phyloP scores from a whole-genome alignment of 1,140 invertebrate genomes.

The Eulimnadia texana region DNA sequence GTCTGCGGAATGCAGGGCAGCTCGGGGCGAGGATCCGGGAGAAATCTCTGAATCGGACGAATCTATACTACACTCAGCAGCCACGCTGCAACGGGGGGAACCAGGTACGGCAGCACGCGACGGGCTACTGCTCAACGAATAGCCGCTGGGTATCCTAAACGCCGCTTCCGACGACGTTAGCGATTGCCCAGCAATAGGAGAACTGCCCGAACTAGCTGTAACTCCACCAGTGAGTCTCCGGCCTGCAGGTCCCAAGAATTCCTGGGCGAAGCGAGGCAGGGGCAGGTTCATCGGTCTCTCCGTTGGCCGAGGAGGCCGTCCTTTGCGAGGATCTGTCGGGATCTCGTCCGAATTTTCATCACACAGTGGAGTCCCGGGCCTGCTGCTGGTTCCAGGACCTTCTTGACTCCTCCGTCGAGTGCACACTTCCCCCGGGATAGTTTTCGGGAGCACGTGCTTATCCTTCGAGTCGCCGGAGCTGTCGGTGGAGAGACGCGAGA shows the following conservation, averaged over 20 bases:
- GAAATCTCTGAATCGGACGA: slow-evolving; percentile 18
- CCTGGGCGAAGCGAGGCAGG: slow-evolving; percentile 16
- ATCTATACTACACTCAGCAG: slow-evolving; percentile 18
- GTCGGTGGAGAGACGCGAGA: slow-evolving; percentile 8
- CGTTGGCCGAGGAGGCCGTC: slow-evolving; percentile 7
- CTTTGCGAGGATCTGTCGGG: slow-evolving; percentile 38
- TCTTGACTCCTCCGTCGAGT: slow-evolving; percentile 11
- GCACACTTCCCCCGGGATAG: background rate
- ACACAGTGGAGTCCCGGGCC: slow-evolving; percentile 65
- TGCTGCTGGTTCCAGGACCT: slow-evolving; percentile 41
- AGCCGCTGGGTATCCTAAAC: slow-evolving; percentile 1
- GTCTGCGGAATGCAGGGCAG: background rate
- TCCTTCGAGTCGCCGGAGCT: slow-evolving; percentile 11
- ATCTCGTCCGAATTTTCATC: slow-evolving; percentile 62
- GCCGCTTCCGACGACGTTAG: background rate
- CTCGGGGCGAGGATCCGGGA: slow-evolving; percentile 18
- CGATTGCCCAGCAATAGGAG: background rate
- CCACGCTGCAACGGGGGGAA: slow-evolving; percentile 10
- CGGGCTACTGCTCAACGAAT: background rate
- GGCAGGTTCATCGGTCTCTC: slow-evolving; percentile 13
- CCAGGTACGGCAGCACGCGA: slow-evolving; percentile 2
- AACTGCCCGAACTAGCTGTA: background rate
- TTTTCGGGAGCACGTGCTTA: slow-evolving; percentile 9
- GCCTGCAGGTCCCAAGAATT: slow-evolving; percentile 45
- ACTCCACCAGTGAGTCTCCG: background rate